Evolutionary conservation across 2,113 vertebrate species (phyloP).

Genomic region (Pongo abelii): DNA sequence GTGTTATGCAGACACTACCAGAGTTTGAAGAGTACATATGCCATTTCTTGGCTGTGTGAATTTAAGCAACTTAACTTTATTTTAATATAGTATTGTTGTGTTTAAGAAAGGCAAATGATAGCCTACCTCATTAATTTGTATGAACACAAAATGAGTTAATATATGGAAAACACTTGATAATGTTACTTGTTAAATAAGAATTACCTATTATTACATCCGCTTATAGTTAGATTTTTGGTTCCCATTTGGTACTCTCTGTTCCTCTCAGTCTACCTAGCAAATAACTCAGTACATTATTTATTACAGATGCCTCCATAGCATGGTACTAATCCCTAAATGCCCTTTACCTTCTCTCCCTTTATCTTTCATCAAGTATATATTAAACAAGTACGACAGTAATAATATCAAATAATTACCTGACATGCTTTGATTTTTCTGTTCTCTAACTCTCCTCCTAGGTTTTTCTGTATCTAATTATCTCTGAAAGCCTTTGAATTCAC

Average conservation of each 20-base stretch:
- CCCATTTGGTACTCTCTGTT: not conserved
- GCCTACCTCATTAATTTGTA: not conserved
- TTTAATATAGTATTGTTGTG: not conserved
- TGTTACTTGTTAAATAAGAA: not conserved
- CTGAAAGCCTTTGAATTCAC: not conserved
- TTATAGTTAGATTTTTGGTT: not conserved
- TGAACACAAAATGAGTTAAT: not conserved
- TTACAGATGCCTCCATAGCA: not conserved
- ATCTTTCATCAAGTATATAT: not conserved
- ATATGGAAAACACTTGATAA: not conserved
- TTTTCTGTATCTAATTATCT: not conserved
- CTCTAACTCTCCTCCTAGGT: not conserved
- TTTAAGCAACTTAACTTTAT: not conserved
- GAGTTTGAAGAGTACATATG: not conserved
- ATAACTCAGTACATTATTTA: not conserved
- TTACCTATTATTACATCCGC: not conserved
- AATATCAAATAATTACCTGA: not conserved
- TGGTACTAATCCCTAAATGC: not conserved
- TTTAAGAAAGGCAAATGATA: not conserved
- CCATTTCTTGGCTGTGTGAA: not conserved
- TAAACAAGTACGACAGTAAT: not conserved
- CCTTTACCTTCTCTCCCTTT: not conserved
- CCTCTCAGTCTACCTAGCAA: not conserved
- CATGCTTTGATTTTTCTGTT: not conserved
- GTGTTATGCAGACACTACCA: not conserved